Percentiles rank a stretch among this genome's conserved stretches.
Conservation (phyloP, 2,113 vertebrate species). For the Poeciliopsis prolifica region DNA sequence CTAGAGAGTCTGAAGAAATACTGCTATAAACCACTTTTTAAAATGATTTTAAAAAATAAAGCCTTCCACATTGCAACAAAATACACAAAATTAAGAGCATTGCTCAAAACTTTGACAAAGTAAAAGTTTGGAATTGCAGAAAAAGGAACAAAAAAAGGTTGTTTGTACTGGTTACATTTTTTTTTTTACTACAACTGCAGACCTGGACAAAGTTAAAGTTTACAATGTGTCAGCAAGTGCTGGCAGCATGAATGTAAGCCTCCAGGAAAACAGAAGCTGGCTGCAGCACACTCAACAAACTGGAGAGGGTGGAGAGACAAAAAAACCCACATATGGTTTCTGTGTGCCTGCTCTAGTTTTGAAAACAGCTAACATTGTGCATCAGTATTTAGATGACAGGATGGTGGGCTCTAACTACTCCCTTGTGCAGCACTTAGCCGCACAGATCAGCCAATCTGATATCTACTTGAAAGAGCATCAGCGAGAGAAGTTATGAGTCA, state of each 20-base stretch:
- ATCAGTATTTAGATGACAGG: background rate
- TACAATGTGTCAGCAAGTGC: conserved; percentile 38
- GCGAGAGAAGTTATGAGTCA: conserved; percentile 51
- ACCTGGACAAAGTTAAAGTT: conserved; percentile 31
- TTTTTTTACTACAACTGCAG: conserved; percentile 25
- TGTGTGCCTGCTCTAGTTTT: background rate
- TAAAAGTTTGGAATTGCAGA: background rate
- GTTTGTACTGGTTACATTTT: background rate
- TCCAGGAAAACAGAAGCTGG: conserved; percentile 32
- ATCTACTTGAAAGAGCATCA: conserved; percentile 54
- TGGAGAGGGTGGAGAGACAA: conserved; percentile 49
- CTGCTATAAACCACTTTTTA: background rate
- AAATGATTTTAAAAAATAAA: background rate
- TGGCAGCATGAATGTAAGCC: conserved; percentile 38
- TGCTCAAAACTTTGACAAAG: background rate
- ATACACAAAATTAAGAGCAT: background rate
- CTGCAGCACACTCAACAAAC: conserved; percentile 53
- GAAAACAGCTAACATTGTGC: background rate
- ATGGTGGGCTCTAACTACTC: background rate
- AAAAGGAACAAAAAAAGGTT: conserved; percentile 5
- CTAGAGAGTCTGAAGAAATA: background rate
- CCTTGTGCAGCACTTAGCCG: conserved; percentile 35
- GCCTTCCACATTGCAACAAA: background rate
- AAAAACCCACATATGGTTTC: conserved; percentile 6
- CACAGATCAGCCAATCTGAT: conserved; percentile 55